Evolutionary conservation across 2,888 invertebrate genomes (phyloP).

Genomic region (Gnatocerus cornutus): DNA sequence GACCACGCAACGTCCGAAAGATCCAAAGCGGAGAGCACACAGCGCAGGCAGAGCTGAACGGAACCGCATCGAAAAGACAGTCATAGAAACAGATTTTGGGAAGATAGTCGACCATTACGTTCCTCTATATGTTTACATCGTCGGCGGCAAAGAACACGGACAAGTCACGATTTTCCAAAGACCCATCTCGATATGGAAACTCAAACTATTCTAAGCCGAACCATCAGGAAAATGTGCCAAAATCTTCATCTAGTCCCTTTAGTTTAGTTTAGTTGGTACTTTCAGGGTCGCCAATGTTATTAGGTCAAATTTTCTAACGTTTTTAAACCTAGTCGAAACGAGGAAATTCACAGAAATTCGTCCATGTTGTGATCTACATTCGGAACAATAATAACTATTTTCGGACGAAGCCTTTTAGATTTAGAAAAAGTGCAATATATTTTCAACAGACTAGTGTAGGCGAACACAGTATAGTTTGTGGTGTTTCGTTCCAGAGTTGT

Average conservation of each 20-base stretch:
- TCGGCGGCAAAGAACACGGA: constrained; percentile 87
- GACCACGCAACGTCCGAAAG: constrained; percentile 64
- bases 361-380: constrained; percentile 42
- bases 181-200: constrained; percentile 86
- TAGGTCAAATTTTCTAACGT: constrained; percentile 47
- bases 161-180: constrained; percentile 84
- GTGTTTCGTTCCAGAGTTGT: constrained; percentile 24
- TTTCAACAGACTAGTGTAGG: constrained; percentile 22
- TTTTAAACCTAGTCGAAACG: constrained; percentile 30
- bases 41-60: constrained; percentile 76
- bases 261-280: constrained; percentile 3
- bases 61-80: constrained; percentile 63
- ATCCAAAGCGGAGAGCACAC: constrained; percentile 71
- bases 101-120: constrained; percentile 70
- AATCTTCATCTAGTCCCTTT: constrained; percentile 6
- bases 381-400: constrained; percentile 25
- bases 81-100: constrained; percentile 51
- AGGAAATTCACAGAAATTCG: constrained; percentile 30
- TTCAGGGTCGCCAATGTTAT: constrained; percentile 13
- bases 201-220: constrained; percentile 74
- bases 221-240: constrained; percentile 36
- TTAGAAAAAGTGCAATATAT: constrained; percentile 47
- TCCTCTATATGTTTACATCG: constrained; percentile 78
- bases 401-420: constrained; percentile 44
- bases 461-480: background rate